Evolutionary conservation across 1,140 invertebrate genomes (phyloP).

Genomic region (Aphidius ervi): DNA sequence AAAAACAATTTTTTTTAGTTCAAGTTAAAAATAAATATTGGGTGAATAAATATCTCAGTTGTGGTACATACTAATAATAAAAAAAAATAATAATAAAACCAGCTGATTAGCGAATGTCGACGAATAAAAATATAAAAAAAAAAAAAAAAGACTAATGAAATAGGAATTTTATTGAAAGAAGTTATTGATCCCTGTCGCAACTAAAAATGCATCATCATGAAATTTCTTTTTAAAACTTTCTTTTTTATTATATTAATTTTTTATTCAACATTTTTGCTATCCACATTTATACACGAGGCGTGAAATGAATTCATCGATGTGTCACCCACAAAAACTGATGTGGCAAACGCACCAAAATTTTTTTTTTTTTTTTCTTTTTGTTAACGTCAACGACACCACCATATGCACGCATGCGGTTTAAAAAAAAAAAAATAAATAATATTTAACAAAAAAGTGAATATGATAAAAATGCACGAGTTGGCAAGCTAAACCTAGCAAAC

Average conservation of each 20-base stretch:
- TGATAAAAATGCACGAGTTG: not conserved
- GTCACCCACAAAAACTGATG: slow-evolving; percentile 13
- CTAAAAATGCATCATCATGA: slow-evolving; percentile 6
- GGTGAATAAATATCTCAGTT: slow-evolving; percentile 38
- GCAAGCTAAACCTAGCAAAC: slow-evolving; percentile 23
- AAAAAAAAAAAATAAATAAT: slow-evolving; percentile 6
- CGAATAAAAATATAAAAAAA: slow-evolving; percentile 6
- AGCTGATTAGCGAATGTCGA: not conserved
- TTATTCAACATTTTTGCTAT: slow-evolving; percentile 9
- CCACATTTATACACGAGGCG: slow-evolving; percentile 9
- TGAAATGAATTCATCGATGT: slow-evolving; percentile 23
- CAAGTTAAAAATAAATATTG: slow-evolving; percentile 32
- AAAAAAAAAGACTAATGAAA: not conserved
- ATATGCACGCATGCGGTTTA: slow-evolving; percentile 17
- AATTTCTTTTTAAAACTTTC: not conserved
- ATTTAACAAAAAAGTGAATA: not conserved
- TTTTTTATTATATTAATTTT: not conserved
- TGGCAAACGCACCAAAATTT: slow-evolving; percentile 10
- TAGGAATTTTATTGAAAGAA: slow-evolving; percentile 1
- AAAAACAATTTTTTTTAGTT: slow-evolving; percentile 33
- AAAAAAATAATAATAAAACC: not conserved
- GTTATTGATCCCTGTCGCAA: slow-evolving; percentile 8
- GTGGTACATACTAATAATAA: slow-evolving; percentile 27
- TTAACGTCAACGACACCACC: slow-evolving; percentile 17
- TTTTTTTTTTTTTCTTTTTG: slow-evolving; percentile 7